Conservation (phyloP, 2,888 invertebrate genomes). For the Dicyrtoma fusca region DNA sequence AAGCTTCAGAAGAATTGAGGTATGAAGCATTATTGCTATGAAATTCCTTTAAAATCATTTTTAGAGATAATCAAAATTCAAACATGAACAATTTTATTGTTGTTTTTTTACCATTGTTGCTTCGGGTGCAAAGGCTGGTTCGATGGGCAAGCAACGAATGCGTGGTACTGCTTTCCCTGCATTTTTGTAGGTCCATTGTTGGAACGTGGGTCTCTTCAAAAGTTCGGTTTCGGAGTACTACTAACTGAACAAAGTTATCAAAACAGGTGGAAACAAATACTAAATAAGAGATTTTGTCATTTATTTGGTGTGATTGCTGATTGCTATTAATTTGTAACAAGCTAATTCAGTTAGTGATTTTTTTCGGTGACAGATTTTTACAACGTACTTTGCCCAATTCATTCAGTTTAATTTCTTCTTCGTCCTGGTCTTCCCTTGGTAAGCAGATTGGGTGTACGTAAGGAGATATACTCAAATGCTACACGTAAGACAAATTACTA, state of each 20-base stretch:
- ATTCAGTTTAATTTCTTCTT: background rate
- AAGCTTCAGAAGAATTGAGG: no score
- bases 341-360: no score
- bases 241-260: background rate
- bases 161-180: conserved; percentile 1
- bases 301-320: no score
- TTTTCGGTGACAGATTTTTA: background rate
- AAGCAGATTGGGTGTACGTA: conserved; percentile 3
- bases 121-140: background rate
- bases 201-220: no score
- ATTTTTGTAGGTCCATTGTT: background rate
- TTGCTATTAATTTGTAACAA: no score
- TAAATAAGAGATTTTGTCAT: background rate
- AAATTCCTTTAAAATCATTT: no score
- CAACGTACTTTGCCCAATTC: background rate
- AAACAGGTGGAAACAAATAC: background rate
- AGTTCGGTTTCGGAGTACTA: no score
- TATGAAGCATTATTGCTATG: no score
- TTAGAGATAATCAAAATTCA: no score
- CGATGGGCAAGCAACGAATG: background rate
- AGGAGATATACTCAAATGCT: no score
- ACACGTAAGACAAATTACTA: no score
- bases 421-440: background rate
- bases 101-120: conserved; percentile 10
- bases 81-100: no score